Percentiles rank a stretch among this genome's conserved stretches.
phyloP scores from a whole-genome alignment of 2,797 vertebrate genomes.

The Cirrhinus molitorella region DNA sequence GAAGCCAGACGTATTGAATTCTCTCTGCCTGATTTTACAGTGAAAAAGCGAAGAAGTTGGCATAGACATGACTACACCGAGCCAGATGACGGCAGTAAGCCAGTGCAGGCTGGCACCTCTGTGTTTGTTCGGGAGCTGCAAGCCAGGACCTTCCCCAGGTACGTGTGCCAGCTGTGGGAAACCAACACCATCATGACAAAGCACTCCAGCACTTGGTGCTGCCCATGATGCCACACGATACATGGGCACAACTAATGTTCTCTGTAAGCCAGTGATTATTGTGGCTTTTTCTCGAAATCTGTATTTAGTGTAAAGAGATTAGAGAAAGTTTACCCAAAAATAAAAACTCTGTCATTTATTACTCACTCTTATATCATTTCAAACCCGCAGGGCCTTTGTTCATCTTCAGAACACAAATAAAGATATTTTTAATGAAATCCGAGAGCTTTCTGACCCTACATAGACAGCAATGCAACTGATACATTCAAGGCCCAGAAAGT shows the following conservation, averaged over 20 bases:
- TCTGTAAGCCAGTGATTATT: background rate
- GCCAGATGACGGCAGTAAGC: conserved; percentile 87
- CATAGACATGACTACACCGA: conserved; percentile 98
- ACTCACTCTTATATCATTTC: too few species aligned
- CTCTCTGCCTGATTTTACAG: conserved; percentile 71
- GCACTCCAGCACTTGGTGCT: background rate
- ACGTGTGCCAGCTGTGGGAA: conserved; percentile 51
- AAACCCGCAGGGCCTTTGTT: too few species aligned
- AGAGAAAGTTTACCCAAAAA: background rate
- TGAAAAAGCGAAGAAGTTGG: conserved; percentile 97
- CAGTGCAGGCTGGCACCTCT: conserved; percentile 93
- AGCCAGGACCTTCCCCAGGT: conserved; percentile 90
- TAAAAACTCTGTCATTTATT: too few species aligned
- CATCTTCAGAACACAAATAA: too few species aligned
- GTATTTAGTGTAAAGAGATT: background rate
- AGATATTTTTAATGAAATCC: too few species aligned
- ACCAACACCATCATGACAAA: background rate
- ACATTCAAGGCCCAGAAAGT: too few species aligned
- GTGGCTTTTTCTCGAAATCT: background rate
- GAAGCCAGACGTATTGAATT: conserved; percentile 7
- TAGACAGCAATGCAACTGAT: too few species aligned
- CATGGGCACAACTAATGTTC: background rate
- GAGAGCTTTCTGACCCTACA: too few species aligned
- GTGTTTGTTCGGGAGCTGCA: conserved; percentile 91
- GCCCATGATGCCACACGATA: background rate